Conservation (phyloP, 2,797 vertebrate genomes). For the Xenentodon cancila region DNA sequence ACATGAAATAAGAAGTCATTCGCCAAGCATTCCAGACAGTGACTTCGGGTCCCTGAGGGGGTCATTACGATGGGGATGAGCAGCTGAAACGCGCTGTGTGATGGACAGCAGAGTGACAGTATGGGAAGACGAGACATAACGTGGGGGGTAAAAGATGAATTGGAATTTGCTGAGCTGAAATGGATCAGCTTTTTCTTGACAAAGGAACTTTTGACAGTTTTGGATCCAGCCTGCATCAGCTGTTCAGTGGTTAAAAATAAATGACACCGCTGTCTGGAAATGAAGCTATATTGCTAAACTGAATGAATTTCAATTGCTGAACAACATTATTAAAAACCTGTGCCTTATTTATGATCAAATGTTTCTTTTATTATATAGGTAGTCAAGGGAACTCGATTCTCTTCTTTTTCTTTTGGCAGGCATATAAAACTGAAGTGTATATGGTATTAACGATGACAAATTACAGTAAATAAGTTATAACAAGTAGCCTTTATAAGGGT, state of each 20-base stretch:
- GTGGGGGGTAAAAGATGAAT: constrained; percentile 61
- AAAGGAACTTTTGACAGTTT: constrained; percentile 61
- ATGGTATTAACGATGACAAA: too few species aligned
- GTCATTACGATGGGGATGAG: constrained; percentile 81
- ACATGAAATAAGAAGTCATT: constrained; percentile 71
- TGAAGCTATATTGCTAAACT: too few species aligned
- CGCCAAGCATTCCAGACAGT: constrained; percentile 64
- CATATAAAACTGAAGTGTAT: too few species aligned
- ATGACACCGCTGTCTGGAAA: not conserved
- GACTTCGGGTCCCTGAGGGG: constrained; percentile 77
- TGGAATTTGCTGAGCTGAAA: constrained; percentile 67
- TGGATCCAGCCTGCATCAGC: constrained; percentile 52
- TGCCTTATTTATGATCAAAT: too few species aligned
- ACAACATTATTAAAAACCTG: too few species aligned
- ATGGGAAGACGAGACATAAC: constrained; percentile 53
- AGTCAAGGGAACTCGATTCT: too few species aligned
- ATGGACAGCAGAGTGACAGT: constrained; percentile 69
- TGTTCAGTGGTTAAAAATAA: constrained; percentile 50
- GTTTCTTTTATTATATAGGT: too few species aligned
- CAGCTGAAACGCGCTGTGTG: constrained; percentile 55
- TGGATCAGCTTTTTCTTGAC: constrained; percentile 47
- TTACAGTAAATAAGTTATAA: too few species aligned
- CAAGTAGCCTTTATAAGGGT: too few species aligned
- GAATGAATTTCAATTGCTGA: too few species aligned
- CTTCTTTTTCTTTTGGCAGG: too few species aligned